A percentile compares a stretch with the other conserved stretches of the same genome.
Evolutionary conservation across 2,113 vertebrate species (phyloP).

Genomic region (Malurus elegans): DNA sequence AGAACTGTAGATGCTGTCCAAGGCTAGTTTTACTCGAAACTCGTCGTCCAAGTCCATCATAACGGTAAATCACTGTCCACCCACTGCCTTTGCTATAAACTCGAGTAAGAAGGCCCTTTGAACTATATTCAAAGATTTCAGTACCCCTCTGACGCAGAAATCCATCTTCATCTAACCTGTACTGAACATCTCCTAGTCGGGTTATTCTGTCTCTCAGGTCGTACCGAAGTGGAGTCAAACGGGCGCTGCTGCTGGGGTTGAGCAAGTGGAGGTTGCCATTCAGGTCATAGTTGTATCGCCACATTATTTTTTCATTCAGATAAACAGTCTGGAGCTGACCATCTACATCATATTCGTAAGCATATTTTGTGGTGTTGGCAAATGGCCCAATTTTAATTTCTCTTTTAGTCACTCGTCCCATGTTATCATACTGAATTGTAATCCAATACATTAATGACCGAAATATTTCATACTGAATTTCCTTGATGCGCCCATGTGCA

Average conservation of each 20-base stretch:
- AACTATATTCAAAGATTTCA: slow-evolving; percentile 96
- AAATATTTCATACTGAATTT: slow-evolving; percentile 98
- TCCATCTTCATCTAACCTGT: slow-evolving; percentile 93
- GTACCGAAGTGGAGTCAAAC: slow-evolving; percentile 89
- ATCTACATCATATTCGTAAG: slow-evolving; percentile 94
- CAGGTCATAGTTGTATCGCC: slow-evolving; percentile 97
- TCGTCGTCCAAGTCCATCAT: slow-evolving; percentile 91
- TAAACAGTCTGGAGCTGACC: slow-evolving; percentile 95
- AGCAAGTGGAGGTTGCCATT: slow-evolving; percentile 95
- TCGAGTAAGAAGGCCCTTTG: slow-evolving; percentile 91
- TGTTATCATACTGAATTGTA: slow-evolving; percentile 95
- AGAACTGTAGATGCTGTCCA: slow-evolving; percentile 95
- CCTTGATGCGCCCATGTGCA: slow-evolving; percentile 92
- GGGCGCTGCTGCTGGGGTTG: slow-evolving; percentile 88
- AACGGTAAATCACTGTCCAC: slow-evolving; percentile 94
- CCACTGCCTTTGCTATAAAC: slow-evolving; percentile 95
- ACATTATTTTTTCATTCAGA: slow-evolving; percentile 94
- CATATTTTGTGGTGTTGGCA: slow-evolving; percentile 96
- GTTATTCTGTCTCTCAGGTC: slow-evolving; percentile 96
- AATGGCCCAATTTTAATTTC: slow-evolving; percentile 98
- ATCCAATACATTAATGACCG: slow-evolving; percentile 98
- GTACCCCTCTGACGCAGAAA: slow-evolving; percentile 93
- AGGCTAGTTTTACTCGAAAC: slow-evolving; percentile 92
- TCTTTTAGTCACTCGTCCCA: slow-evolving; percentile 89
- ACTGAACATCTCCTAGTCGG: slow-evolving; percentile 94